phyloP scores from a whole-genome alignment of 2,888 invertebrate genomes.

The Yponomeuta sedellus region DNA sequence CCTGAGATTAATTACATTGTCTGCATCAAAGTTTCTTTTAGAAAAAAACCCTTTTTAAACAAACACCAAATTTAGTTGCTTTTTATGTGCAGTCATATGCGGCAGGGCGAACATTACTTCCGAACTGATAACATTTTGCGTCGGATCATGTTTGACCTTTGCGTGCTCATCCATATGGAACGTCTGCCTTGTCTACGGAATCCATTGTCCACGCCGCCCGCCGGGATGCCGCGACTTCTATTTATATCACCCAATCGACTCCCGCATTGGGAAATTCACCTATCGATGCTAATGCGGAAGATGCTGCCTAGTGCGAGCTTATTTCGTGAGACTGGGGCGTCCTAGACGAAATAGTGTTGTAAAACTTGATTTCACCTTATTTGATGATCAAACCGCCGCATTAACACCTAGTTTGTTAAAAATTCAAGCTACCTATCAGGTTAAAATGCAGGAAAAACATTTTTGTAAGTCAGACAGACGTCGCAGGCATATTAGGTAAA shows the following conservation, averaged over 20 bases:
- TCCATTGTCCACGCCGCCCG: conserved; percentile 61
- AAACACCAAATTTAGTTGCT: not conserved
- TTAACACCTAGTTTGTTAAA: too few species aligned
- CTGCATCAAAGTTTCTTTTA: too few species aligned
- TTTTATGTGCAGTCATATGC: not conserved
- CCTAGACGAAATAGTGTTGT: too few species aligned
- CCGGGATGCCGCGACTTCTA: conserved; percentile 50
- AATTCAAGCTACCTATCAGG: too few species aligned
- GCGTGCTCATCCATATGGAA: conserved; percentile 69
- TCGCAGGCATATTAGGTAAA: too few species aligned
- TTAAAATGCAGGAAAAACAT: too few species aligned
- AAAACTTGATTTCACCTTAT: too few species aligned
- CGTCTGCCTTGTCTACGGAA: conserved; percentile 63
- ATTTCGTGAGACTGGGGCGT: too few species aligned
- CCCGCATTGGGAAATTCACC: conserved; percentile 43
- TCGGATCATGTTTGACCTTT: conserved; percentile 53
- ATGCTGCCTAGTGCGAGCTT: not conserved
- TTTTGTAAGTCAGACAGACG: too few species aligned
- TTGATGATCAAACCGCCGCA: too few species aligned
- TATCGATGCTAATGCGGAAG: not conserved
- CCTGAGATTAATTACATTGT: too few species aligned
- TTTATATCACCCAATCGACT: conserved; percentile 61
- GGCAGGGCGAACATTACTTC: conserved; percentile 15
- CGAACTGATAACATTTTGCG: conserved; percentile 37
- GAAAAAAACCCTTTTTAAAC: too few species aligned